phyloP scores from a whole-genome alignment of 2,113 vertebrate species.

The Cranoglanis bouderius region DNA sequence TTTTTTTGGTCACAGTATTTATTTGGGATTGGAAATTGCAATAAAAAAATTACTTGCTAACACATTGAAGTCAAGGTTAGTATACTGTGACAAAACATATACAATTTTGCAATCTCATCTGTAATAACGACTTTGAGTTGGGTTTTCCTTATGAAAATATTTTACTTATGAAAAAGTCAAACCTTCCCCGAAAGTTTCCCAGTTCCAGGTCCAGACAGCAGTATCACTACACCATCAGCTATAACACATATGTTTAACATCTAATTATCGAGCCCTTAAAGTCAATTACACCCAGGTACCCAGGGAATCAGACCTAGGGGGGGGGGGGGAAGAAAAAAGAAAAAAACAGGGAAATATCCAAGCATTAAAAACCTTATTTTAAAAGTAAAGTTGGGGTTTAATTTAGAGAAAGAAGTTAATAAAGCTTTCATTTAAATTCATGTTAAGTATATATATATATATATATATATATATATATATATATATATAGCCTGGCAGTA shows the following conservation, averaged over 20 bases:
- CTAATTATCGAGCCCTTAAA: background rate
- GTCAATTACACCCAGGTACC: background rate
- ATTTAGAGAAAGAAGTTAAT: background rate
- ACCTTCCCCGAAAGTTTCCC: background rate
- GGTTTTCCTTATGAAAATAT: background rate
- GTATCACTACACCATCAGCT: background rate
- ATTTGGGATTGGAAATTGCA: background rate
- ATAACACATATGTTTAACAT: background rate
- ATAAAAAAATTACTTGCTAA: background rate
- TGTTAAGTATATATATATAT: too few species aligned
- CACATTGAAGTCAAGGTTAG: background rate
- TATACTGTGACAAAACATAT: background rate
- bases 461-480: too few species aligned
- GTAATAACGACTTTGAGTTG: background rate
- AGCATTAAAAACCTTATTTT: too few species aligned
- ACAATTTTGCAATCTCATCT: too few species aligned
- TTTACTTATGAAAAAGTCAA: background rate
- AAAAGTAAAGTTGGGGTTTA: background rate
- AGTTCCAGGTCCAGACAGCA: background rate
- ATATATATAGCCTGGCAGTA: too few species aligned
- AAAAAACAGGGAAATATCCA: background rate
- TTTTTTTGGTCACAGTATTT: background rate
- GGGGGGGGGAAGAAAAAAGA: too few species aligned
- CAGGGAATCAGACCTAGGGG: background rate
- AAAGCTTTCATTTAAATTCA: background rate